phyloP scores from a whole-genome alignment of 2,888 invertebrate species.

The Cryptocheilus praepositus region DNA sequence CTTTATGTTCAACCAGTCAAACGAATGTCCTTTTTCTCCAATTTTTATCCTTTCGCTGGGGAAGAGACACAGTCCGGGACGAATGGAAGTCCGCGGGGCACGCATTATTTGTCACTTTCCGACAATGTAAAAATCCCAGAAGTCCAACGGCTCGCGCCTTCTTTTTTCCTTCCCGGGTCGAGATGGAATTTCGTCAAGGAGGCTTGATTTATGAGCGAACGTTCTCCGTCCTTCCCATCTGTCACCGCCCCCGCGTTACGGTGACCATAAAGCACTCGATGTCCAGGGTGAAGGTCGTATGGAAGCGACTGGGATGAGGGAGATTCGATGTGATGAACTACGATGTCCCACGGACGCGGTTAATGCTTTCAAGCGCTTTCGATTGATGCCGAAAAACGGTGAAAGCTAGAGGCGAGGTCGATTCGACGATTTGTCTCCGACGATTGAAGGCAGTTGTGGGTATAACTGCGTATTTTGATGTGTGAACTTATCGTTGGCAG shows the following conservation, averaged over 20 bases:
- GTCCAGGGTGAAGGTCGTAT: slow-evolving; percentile 21
- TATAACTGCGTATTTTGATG: no score
- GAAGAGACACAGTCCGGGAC: slow-evolving; percentile 10
- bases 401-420: no score
- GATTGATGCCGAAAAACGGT: slow-evolving; percentile 1
- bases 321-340: slow-evolving; percentile 30
- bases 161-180: slow-evolving; percentile 17
- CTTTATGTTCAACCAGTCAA: no score
- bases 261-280: slow-evolving; percentile 49
- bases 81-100: slow-evolving; percentile 14
- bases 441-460: no score
- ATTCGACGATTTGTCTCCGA: no score
- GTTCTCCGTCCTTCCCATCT: slow-evolving; percentile 22
- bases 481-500: no score
- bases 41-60: neutral
- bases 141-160: slow-evolving; percentile 18
- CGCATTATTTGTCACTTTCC: slow-evolving; percentile 54
- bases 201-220: slow-evolving; percentile 47
- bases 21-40: no score
- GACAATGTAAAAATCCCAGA: slow-evolving; percentile 47
- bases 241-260: slow-evolving; percentile 18
- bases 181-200: slow-evolving; percentile 40
- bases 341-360: slow-evolving; percentile 16
- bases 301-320: slow-evolving; percentile 5
- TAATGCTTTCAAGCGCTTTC: slow-evolving; percentile 25